A percentile compares a stretch with the other conserved stretches of the same genome.
These are phyloP conservation scores for Echinops telfairi DNA, from an alignment of 2,113 vertebrate species.

Conservation along the genomic window DNA sequence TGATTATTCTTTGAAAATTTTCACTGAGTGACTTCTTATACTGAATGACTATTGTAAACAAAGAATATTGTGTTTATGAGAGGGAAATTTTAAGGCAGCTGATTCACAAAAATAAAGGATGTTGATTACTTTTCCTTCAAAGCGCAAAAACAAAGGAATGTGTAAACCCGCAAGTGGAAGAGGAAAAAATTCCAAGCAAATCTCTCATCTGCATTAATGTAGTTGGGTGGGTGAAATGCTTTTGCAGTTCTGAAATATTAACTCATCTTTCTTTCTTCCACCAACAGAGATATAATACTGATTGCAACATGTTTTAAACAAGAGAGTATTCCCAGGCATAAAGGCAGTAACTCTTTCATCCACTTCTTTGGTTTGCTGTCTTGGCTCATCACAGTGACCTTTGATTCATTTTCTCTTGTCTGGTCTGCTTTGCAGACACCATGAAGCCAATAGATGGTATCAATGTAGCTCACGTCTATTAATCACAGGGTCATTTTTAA, in stretches of 20 bases:
- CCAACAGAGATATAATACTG: not conserved
- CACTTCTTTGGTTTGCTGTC: conserved; percentile 45
- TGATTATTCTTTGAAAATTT: not conserved
- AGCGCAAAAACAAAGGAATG: not conserved
- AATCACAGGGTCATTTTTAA: conserved; percentile 71
- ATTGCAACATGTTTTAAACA: not conserved
- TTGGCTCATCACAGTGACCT: conserved; percentile 62
- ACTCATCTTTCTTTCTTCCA: conserved; percentile 1
- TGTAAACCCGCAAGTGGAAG: not conserved
- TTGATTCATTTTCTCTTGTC: conserved; percentile 74
- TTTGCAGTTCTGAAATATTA: conserved; percentile 27
- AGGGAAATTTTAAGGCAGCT: not conserved
- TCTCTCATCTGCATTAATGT: conserved; percentile 21
- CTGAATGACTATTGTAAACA: not conserved
- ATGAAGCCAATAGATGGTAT: conserved; percentile 56
- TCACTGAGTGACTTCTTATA: not conserved
- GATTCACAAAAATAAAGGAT: not conserved
- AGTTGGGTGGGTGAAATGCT: not conserved
- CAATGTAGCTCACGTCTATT: conserved; percentile 68
- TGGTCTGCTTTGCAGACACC: conserved; percentile 56
- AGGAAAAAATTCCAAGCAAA: conserved; percentile 38
- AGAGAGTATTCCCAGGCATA: not conserved
- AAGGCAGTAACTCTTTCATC: not conserved
- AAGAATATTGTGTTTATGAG: not conserved
- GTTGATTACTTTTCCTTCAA: conserved; percentile 33